Conservation (phyloP, 2,888 invertebrate genomes). For the Agrypnus murinus region DNA sequence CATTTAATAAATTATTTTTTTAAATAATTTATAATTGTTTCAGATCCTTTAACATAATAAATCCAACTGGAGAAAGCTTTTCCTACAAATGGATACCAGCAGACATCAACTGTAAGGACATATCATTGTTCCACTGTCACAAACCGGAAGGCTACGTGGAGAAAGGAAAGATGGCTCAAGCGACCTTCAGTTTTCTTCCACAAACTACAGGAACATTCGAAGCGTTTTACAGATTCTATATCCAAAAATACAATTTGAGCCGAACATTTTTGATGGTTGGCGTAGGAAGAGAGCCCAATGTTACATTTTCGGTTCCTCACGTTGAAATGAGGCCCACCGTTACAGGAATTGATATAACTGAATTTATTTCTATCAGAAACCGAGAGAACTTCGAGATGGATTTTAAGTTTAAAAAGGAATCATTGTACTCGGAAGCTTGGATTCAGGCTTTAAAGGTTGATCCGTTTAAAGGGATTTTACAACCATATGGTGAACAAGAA, state of each 20-base stretch:
- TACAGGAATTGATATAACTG: conserved; percentile 73
- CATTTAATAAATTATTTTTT: too few species aligned
- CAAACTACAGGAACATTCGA: conserved; percentile 78
- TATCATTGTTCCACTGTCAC: conserved; percentile 76
- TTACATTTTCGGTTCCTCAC: conserved; percentile 76
- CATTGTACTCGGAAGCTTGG: conserved; percentile 74
- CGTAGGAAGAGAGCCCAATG: conserved; percentile 77
- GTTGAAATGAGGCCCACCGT: conserved; percentile 77
- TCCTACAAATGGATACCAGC: conserved; percentile 65
- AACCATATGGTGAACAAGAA: conserved; percentile 71
- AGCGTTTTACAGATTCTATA: conserved; percentile 79
- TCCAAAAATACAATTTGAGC: conserved; percentile 74
- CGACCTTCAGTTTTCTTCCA: conserved; percentile 80
- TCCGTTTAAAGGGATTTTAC: conserved; percentile 73
- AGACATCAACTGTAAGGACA: conserved; percentile 52
- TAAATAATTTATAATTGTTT: too few species aligned
- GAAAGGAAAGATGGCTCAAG: conserved; percentile 75
- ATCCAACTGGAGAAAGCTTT: conserved; percentile 78
- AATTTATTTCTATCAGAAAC: conserved; percentile 73
- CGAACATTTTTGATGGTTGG: conserved; percentile 78
- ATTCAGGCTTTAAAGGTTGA: conserved; percentile 72
- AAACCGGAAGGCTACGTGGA: conserved; percentile 76
- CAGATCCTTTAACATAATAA: conserved; percentile 78
- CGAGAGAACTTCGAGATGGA: conserved; percentile 73
- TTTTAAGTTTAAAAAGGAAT: conserved; percentile 74